A percentile compares a stretch with the other conserved stretches of the same genome.
Conservation (phyloP, 1,140 invertebrate species). For the Hypsibius dujardini region DNA sequence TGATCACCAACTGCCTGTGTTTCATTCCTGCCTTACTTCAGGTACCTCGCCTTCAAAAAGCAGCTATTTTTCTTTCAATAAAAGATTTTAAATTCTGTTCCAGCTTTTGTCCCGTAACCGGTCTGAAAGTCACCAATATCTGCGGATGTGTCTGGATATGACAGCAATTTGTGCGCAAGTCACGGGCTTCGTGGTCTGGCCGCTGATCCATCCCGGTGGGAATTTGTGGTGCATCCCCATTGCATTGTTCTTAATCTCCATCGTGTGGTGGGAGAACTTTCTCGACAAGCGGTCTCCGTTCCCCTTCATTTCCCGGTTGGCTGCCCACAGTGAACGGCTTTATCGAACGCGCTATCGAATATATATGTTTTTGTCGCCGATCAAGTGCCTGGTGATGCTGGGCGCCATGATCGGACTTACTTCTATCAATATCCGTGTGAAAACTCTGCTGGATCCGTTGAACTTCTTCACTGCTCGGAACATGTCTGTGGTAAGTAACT, state of each 20-base stretch:
- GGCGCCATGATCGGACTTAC: constrained; percentile 51
- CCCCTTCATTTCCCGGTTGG: constrained; percentile 54
- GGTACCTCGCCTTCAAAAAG: not conserved
- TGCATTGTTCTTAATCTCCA: constrained; percentile 60
- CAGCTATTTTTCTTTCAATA: not conserved
- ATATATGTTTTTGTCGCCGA: constrained; percentile 67
- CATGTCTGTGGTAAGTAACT: not conserved
- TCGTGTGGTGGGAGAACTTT: constrained; percentile 94
- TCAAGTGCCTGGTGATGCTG: constrained; percentile 67
- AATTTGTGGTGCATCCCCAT: constrained; percentile 61
- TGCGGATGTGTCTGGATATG: constrained; percentile 44
- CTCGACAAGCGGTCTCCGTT: constrained; percentile 61
- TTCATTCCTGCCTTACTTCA: constrained; percentile 54
- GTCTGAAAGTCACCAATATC: not conserved
- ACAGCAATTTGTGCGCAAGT: constrained; percentile 62
- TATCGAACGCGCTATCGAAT: constrained; percentile 62
- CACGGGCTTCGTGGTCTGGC: constrained; percentile 74
- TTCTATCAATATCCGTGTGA: constrained; percentile 38
- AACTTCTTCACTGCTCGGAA: constrained; percentile 8
- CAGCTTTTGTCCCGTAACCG: constrained; percentile 4
- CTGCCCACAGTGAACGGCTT: constrained; percentile 59
- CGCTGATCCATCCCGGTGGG: constrained; percentile 32
- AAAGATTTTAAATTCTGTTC: not conserved
- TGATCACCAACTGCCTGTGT: constrained; percentile 81
- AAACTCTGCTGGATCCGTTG: not conserved